Conservation (phyloP, 2,113 vertebrate species). For the Ailurus styani region DNA sequence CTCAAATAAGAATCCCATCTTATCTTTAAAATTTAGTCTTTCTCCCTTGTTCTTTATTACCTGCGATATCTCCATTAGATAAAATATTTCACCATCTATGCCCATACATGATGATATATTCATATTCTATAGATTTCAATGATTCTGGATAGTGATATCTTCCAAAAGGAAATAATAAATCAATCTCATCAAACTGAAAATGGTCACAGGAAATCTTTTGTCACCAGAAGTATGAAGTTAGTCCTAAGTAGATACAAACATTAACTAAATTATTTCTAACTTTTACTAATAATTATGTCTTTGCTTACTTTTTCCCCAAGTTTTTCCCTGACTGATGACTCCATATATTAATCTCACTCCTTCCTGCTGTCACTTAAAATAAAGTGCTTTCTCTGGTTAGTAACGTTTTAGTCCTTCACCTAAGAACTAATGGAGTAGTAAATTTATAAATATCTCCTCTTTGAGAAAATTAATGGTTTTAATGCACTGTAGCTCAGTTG, state of each 20-base stretch:
- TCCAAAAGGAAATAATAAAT: background rate
- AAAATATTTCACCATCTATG: background rate
- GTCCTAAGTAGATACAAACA: background rate
- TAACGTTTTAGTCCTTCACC: slow-evolving; percentile 15
- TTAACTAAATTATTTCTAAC: background rate
- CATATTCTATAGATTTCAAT: background rate
- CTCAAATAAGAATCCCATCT: background rate
- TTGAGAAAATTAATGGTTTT: slow-evolving; percentile 22
- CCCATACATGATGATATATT: background rate
- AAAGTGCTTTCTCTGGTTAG: slow-evolving; percentile 9
- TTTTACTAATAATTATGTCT: background rate
- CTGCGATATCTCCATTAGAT: background rate
- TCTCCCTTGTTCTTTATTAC: background rate
- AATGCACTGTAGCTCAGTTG: background rate
- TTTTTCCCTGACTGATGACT: background rate
- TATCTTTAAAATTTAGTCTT: background rate
- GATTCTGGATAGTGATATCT: background rate
- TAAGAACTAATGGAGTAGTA: slow-evolving; percentile 51
- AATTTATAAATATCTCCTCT: slow-evolving; percentile 40
- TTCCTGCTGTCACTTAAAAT: slow-evolving; percentile 26
- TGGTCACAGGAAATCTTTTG: background rate
- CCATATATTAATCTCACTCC: slow-evolving; percentile 3
- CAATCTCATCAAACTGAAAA: background rate
- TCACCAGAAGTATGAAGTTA: background rate
- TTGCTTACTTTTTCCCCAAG: background rate